Evolutionary conservation across 2,888 invertebrate genomes (phyloP).

Genomic region (Cephus rjabovi): DNA sequence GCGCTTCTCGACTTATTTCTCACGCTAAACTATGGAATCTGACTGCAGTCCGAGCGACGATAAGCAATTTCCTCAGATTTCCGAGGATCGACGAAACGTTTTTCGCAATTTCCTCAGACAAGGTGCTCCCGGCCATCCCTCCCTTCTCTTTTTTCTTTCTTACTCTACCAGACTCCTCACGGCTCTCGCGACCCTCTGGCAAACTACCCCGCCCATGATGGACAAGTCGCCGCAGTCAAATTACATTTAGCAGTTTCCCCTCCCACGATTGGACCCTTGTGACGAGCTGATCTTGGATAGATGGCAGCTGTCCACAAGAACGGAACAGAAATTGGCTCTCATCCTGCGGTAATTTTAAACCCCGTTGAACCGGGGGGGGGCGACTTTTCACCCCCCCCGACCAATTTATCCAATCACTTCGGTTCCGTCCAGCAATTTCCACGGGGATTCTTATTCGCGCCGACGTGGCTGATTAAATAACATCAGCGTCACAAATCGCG

Average conservation of each 20-base stretch:
- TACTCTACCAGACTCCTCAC: no score
- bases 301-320: no score
- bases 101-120: background rate
- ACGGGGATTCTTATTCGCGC: background rate
- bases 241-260: background rate
- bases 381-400: no score
- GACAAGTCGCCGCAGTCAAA: background rate
- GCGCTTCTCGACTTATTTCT: background rate
- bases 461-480: background rate
- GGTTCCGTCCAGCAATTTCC: no score
- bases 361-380: no score
- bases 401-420: no score
- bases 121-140: background rate
- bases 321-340: no score
- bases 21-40: background rate
- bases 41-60: background rate
- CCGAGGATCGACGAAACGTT: no score
- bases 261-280: background rate
- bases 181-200: background rate
- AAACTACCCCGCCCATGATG: background rate
- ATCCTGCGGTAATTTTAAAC: no score
- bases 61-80: no score
- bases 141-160: no score
- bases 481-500: background rate
- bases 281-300: background rate